Conservation (phyloP, 2,113 vertebrate species). For the Arenaria interpres region DNA sequence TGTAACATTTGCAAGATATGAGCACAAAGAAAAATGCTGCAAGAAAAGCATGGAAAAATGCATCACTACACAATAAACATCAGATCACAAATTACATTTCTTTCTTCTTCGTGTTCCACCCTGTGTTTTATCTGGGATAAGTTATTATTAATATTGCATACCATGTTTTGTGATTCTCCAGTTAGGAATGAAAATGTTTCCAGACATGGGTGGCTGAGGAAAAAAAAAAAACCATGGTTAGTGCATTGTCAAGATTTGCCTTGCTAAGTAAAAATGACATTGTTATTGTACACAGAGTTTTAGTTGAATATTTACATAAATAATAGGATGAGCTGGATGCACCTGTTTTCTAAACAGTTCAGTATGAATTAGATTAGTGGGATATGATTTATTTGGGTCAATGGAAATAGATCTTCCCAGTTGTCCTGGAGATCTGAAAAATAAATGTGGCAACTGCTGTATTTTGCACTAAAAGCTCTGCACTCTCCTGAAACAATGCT, state of each 20-base stretch:
- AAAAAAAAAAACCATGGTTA: not conserved
- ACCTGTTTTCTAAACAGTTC: not conserved
- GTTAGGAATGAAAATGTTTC: not conserved
- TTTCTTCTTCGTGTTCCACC: not conserved
- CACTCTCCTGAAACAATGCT: not conserved
- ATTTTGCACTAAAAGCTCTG: not conserved
- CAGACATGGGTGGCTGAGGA: not conserved
- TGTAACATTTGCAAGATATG: not conserved
- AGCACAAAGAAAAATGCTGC: not conserved
- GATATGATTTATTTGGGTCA: conserved; percentile 12
- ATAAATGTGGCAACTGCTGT: not conserved
- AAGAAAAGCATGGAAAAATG: not conserved
- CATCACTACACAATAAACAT: not conserved
- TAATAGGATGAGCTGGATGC: not conserved
- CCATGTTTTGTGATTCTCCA: not conserved
- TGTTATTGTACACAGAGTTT: not conserved
- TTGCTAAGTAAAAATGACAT: not conserved
- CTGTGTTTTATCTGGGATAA: not conserved
- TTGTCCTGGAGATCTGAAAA: not conserved
- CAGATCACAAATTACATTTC: not conserved
- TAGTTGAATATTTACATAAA: not conserved
- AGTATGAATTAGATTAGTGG: not conserved
- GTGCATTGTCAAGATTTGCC: not conserved
- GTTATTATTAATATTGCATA: not conserved
- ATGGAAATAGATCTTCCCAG: not conserved